These are phyloP conservation scores for Mola mola DNA, from an alignment of 2,113 vertebrate genomes.

Conservation along the genomic window DNA sequence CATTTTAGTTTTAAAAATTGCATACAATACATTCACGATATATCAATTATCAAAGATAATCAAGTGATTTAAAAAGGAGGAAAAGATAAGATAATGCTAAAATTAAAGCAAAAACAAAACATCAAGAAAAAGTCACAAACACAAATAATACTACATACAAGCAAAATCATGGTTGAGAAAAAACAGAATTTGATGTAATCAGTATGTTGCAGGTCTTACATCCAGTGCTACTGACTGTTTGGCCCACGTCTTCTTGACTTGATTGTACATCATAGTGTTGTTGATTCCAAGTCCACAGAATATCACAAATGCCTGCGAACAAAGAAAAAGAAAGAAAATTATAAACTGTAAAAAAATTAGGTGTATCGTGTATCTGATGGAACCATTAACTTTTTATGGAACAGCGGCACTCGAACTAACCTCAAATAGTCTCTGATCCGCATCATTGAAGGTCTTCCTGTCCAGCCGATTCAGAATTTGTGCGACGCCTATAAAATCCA, in stretches of 20 bases:
- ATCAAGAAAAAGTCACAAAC: not conserved
- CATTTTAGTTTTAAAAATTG: too few species aligned
- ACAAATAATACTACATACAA: not conserved
- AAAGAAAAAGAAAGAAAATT: constrained; percentile 9
- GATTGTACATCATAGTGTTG: constrained; percentile 88
- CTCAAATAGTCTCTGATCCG: constrained; percentile 86
- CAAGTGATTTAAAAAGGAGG: too few species aligned
- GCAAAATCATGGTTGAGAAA: not conserved
- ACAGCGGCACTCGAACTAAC: constrained; percentile 40
- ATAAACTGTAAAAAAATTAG: not conserved
- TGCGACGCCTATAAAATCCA: constrained; percentile 77
- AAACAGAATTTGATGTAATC: not conserved
- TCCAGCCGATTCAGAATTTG: constrained; percentile 85
- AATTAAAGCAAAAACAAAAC: too few species aligned
- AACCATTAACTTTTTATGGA: not conserved
- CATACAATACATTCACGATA: too few species aligned
- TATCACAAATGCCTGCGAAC: constrained; percentile 83
- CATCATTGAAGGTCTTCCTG: constrained; percentile 84
- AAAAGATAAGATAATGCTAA: too few species aligned
- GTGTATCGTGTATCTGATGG: not conserved
- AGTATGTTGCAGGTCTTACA: constrained; percentile 68
- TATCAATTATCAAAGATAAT: too few species aligned
- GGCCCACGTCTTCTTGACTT: constrained; percentile 86
- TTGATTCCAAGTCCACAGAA: constrained; percentile 87
- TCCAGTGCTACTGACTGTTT: constrained; percentile 85